A percentile compares a stretch with the other conserved stretches of the same genome.
These are phyloP conservation scores for Tubulanus polymorphus DNA, from an alignment of 2,888 invertebrate genomes.

Conservation along the genomic window DNA sequence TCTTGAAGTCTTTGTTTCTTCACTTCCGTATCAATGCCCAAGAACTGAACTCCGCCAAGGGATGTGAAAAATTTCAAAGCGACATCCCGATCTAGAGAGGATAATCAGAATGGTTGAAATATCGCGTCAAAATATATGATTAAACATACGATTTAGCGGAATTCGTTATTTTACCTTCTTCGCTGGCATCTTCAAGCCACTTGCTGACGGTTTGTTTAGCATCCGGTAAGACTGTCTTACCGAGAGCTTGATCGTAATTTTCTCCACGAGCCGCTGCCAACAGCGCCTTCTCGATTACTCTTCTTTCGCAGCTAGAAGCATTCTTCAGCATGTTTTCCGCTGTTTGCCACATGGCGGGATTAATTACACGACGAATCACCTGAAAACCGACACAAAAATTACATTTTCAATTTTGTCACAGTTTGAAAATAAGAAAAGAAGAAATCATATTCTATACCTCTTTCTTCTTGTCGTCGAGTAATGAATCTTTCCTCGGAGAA, in stretches of 20 bases:
- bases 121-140: neutral
- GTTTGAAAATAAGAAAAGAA: no score
- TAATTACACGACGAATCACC: no score
- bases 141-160: neutral
- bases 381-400: no score
- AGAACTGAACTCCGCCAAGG: no score
- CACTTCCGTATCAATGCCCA: no score
- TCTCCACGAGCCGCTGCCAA: neutral
- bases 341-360: neutral
- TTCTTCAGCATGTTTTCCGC: conserved; percentile 2
- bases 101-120: neutral
- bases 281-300: conserved; percentile 3
- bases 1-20: no score
- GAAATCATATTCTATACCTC: no score
- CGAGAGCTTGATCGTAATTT: conserved; percentile 1
- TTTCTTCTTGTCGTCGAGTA: no score
- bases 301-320: neutral
- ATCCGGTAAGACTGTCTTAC: conserved; percentile 27
- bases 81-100: no score
- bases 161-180: conserved; percentile 26
- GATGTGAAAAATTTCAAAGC: no score
- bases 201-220: conserved; percentile 31
- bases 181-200: conserved; percentile 35
- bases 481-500: no score
- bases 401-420: no score